phyloP scores from a whole-genome alignment of 1,140 invertebrate genomes.

The Platyscapa corneri region DNA sequence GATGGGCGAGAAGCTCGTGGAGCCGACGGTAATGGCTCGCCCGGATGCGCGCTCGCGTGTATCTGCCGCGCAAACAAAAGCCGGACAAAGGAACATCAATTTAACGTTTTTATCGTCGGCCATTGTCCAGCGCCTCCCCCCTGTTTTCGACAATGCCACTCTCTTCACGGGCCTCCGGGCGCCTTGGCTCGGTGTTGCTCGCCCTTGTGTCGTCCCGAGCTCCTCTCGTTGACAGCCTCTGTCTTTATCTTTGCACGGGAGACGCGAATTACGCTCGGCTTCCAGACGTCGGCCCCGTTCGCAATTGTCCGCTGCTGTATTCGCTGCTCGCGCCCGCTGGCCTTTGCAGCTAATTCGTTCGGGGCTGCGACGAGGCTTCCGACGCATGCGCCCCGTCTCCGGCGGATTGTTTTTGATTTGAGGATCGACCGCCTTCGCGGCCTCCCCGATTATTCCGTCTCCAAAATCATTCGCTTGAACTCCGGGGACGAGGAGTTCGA shows the following conservation, averaged over 20 bases:
- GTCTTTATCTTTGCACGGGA: conserved; percentile 23
- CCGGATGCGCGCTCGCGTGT: background rate
- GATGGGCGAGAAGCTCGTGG: background rate
- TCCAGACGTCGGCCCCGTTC: background rate
- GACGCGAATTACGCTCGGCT: conserved; percentile 19
- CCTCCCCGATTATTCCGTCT: no score
- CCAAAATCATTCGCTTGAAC: no score
- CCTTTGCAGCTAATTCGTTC: background rate
- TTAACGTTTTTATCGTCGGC: conserved; percentile 74
- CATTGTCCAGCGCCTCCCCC: conserved; percentile 22
- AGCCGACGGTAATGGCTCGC: background rate
- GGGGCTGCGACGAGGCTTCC: background rate
- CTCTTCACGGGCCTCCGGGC: conserved; percentile 4
- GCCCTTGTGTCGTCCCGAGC: no score
- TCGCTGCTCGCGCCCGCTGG: background rate
- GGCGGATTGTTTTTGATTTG: no score
- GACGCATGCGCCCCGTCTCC: background rate
- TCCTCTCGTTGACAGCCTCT: background rate
- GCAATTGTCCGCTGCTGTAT: conserved; percentile 41
- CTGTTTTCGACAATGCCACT: conserved; percentile 19
- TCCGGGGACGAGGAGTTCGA: no score
- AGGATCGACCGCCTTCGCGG: no score
- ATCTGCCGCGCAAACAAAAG: conserved; percentile 62
- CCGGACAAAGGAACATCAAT: conserved; percentile 73
- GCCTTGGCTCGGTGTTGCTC: no score